phyloP scores from a whole-genome alignment of 2,113 vertebrate genomes.

The Himantopus leucocephalus region DNA sequence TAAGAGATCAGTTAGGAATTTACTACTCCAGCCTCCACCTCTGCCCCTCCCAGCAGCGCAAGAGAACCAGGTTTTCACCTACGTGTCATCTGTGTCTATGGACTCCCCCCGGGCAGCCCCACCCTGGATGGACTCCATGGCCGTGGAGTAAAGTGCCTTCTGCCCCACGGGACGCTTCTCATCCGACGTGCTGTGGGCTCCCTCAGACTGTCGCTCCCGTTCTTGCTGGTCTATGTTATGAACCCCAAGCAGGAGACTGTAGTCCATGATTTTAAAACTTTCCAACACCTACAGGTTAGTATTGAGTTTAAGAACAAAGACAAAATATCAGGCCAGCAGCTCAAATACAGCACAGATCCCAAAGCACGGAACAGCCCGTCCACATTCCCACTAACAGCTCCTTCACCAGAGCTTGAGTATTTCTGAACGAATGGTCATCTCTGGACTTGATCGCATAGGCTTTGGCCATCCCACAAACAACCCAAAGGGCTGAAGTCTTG shows the following conservation, averaged over 20 bases:
- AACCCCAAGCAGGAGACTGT: conserved; percentile 94
- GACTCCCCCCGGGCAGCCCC: conserved; percentile 89
- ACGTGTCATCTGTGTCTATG: conserved; percentile 96
- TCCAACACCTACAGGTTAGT: conserved; percentile 85
- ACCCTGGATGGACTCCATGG: conserved; percentile 99
- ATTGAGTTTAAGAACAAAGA: conserved; percentile 14
- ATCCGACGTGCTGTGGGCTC: conserved; percentile 83
- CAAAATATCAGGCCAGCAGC: neutral
- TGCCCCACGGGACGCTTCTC: conserved; percentile 93
- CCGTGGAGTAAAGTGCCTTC: conserved; percentile 97
- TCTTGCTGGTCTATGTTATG: conserved; percentile 97
- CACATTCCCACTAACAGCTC: neutral
- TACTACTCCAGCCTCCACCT: neutral
- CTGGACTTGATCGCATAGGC: neutral
- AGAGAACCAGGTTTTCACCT: conserved; percentile 38
- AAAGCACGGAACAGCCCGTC: rapidly evolving
- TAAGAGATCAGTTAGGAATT: neutral
- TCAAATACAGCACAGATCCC: neutral
- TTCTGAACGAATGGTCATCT: neutral
- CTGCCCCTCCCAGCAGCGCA: neutral
- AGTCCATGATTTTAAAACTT: conserved; percentile 99
- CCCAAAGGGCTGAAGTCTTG: neutral
- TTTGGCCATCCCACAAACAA: neutral
- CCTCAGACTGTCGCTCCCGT: conserved; percentile 86
- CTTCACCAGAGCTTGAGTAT: neutral